Evolutionary conservation across 37 sponge, comb jelly and placozoan genomes (phyloP), one percentile per base, ranked within the genome.

Genomic region (Cladorhizidae sp.): DNA sequence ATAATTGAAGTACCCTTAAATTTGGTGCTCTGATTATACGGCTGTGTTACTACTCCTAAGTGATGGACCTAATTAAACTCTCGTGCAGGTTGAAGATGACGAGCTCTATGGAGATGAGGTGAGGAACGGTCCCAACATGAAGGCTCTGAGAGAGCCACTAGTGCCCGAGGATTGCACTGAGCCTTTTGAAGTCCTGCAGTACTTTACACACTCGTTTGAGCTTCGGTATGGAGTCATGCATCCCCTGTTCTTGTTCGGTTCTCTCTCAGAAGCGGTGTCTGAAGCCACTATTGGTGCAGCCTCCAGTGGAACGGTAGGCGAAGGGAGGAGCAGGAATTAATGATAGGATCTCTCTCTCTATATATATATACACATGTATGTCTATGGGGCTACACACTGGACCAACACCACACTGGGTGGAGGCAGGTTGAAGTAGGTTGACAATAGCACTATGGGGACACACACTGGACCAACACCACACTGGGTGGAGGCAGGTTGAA

Each of bases 181-280:
- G n/a, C 90, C 87, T 0, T 40, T 41, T 3, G 75, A 82, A n/a
- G 93, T 88, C 1, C 81, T 92, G 36, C 77, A 80, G 25, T 57
- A 52, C 55, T 92, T 95, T 75, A 76, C 79, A 49, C 82, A 72
- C 73, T 54, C 61, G 50, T 76, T 76, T 76, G 78, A 77, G 58
- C 55, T 17, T 17, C 72, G 97, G 20, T 96, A 93, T 65, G 97
- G 97, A 14, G 28, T 80, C 39, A 81, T 67, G 40, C 92, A 91
- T 40, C 97, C 97, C 18, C 57, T 87, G 37, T 96, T 96, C 84
- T 88, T 57, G 71, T 23, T 93, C 33, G 97, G 97, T 0, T 77
- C 95, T 40, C 80, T 96, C 22, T 20, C 76, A 7, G 95, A 91
- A 18, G 97, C 89, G 0, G 76, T 96, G 77, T 72, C 80, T 43